A percentile compares a stretch with the other conserved stretches of the same genome.
Evolutionary conservation across 2,797 vertebrate species (phyloP).

Genomic region (Xerus rutilus): DNA sequence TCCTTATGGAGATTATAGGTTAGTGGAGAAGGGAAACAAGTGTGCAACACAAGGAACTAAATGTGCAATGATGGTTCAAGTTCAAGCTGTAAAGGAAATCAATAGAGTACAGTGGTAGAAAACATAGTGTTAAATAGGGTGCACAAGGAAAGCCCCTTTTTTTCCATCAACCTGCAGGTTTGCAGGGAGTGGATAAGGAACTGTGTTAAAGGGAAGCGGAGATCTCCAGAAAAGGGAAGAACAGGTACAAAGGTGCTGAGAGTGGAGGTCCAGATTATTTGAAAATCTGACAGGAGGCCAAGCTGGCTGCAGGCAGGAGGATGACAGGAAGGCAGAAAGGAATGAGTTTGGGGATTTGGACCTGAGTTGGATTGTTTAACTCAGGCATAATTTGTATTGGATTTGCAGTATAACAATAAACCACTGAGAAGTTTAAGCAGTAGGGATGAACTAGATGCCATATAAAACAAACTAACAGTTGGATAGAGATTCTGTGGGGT

Average conservation of each 20-base stretch:
- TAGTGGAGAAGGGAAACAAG: background rate
- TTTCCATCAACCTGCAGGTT: background rate
- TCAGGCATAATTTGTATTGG: background rate
- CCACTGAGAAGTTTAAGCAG: background rate
- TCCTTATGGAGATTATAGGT: background rate
- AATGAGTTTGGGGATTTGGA: background rate
- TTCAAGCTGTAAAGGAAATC: constrained; percentile 25
- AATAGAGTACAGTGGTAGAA: background rate
- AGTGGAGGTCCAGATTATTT: background rate
- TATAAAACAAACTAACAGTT: background rate
- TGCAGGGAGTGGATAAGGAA: background rate
- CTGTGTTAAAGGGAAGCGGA: background rate
- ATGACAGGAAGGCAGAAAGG: background rate
- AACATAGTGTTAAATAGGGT: background rate
- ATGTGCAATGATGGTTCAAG: background rate
- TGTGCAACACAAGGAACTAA: background rate
- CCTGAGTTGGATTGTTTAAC: constrained; percentile 12
- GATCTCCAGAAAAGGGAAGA: constrained; percentile 17
- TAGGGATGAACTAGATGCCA: background rate
- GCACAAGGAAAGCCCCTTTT: background rate
- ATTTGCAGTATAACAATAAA: constrained; percentile 23
- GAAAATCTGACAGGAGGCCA: background rate
- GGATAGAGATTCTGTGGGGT: background rate
- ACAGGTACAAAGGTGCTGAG: background rate
- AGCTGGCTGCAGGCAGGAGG: background rate